Base-by-base conservation (phyloP, 64 coral and sea anemone species). In the Acropora tenuis region DNA sequence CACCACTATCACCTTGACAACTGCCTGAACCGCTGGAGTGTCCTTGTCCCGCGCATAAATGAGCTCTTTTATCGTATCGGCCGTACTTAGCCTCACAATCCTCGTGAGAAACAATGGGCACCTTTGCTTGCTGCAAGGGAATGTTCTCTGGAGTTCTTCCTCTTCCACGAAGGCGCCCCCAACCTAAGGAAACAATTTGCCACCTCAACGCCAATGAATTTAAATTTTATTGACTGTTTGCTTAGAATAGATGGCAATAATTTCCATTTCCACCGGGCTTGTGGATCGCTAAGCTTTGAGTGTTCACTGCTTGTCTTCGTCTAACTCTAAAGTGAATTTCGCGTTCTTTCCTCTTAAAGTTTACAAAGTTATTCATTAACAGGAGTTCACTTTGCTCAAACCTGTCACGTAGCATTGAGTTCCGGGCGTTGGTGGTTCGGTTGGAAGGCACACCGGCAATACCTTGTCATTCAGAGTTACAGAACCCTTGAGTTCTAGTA, bases 31-130 rank as follows among this genome's bases (percentile, higher is more conserved):
- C 94, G 65, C 82, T 75, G 1, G 86, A 73, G 13, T 87, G 80
- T 2, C 78, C 94, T 57, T 96, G 86, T 5, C 86, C 94, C 61
- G 94, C 90, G 84, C 94, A 96, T 40, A 96, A 47, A 9, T 96
- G 94, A 78, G 94, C 84, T 6, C 55, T 44, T 6, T 49, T 58
- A 63, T 88, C 85, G 52, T 86, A 72, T 65, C 90, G 69, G 17
- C 55, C 20, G 50, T 96, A 96, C 49, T 96, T 96, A 52, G 75
- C 78, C 18, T 9, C 48, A 50, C 94, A 96, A 2, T 92, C 87
- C 17, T 92, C 79, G 69, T 96, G 94, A 1, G 94, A 92, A 0
- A 66, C 94, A 11, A 92, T 82, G 1, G 93, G 93, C 43, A 95
- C 49, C 48, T 81, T 58, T 3, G 89, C 93, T 42, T 95, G 93